Evolutionary conservation across 2,888 invertebrate species (phyloP), one percentile per base, ranked within the genome.

Genomic region (Pollenia labialis): DNA sequence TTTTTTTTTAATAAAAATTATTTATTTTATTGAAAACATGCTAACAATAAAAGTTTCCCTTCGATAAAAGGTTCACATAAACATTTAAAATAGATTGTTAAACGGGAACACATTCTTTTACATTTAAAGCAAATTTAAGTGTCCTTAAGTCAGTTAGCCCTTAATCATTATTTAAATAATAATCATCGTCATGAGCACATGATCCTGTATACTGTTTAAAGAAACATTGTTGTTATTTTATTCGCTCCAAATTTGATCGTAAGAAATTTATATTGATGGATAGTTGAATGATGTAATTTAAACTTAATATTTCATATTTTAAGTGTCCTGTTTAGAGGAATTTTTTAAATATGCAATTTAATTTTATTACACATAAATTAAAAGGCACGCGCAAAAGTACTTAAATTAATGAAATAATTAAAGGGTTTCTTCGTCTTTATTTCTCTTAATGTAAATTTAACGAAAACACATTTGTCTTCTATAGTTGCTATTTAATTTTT

Each of bases 361-460:
- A 48, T 74, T 79, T 69, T 52, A 56, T 76, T 23, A 71, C 18
- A 71, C 18, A 44, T 32, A 71, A 77, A 80, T 86, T 82, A 82
- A 80, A 86, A 82, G 86, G 79, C 86, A 86, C 82, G 82, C 86
- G 79, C 64, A 86, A 79, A 86, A 75, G 71, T 75, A 79, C 82
- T 86, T 86, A 71, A 86, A 72, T 60, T 83, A 83, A 86, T 83
- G 58, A 71, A 82, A 86, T 86, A 86, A 86, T 86, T 80, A 80
- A 83, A 46, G 75, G 80, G 50, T 75, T 54, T 68, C 50, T 56
- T 66, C n/a, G 9, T 44, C 14, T 23, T 46, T 46, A 8, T 12
- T 54, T 23, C 18, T 48, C 16, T 81, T 50, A 58, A 52, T 75
- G 66, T 9, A 52, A 66, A 46, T 54, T 71, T 81, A 75, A 76